Percentiles rank a stretch among this genome's conserved stretches.
These are phyloP conservation scores for Conus canariensis DNA, from an alignment of 2,888 invertebrate genomes.

Conservation along the genomic window DNA sequence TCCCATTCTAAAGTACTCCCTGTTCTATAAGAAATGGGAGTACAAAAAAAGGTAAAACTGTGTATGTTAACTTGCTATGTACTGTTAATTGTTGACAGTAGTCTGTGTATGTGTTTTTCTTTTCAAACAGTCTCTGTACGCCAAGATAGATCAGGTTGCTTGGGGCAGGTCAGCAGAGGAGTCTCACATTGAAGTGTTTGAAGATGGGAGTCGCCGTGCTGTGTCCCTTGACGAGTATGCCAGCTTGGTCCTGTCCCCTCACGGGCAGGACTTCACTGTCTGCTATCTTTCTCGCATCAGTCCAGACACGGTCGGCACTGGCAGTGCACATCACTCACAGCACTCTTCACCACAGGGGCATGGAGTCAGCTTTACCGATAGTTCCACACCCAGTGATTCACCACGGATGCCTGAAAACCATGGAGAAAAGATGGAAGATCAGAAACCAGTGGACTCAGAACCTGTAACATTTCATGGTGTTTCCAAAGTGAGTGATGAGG, in stretches of 20 bases:
- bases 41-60: too few relatives aligned
- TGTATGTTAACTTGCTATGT: too few relatives aligned
- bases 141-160: conserved; percentile 63
- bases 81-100: too few relatives aligned
- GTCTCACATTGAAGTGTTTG: conserved; percentile 60
- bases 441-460: not conserved
- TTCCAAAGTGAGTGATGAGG: not conserved
- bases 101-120: too few relatives aligned
- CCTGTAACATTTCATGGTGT: not conserved
- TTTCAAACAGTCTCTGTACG: conserved; percentile 66
- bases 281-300: conserved; percentile 70
- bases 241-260: conserved; percentile 70
- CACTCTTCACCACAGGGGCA: not conserved
- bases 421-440: not conserved
- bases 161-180: conserved; percentile 63
- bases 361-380: not conserved
- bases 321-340: not conserved
- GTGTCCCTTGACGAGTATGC: conserved; percentile 71
- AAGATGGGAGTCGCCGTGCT: conserved; percentile 68
- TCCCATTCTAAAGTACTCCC: too few relatives aligned
- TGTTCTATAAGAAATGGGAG: too few relatives aligned
- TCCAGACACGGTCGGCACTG: conserved; percentile 46
- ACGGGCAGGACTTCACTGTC: conserved; percentile 71
- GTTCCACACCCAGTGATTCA: not conserved
- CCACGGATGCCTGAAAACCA: not conserved